Evolutionary conservation across 2,113 vertebrate genomes (phyloP).

Genomic region (Ophiodon elongatus): DNA sequence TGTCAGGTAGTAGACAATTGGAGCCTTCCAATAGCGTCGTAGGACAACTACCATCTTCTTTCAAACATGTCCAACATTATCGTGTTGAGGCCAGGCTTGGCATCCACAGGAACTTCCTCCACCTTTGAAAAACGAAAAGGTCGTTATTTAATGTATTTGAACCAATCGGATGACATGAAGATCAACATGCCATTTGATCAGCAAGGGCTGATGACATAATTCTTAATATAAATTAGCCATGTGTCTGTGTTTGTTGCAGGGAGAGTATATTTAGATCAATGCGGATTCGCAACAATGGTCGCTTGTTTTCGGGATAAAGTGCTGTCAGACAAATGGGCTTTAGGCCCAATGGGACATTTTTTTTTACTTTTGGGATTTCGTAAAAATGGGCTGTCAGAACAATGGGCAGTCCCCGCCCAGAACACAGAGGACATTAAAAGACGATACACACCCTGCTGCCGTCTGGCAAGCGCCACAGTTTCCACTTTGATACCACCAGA

Average conservation of each 20-base stretch:
- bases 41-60: conserved; percentile 43
- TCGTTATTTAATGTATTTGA: not conserved
- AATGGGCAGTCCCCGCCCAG: not conserved
- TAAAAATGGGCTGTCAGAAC: not conserved
- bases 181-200: not conserved
- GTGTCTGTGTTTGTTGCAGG: not conserved
- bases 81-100: conserved; percentile 34
- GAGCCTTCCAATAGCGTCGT: conserved; percentile 48
- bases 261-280: not conserved
- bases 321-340: not conserved
- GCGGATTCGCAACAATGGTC: not conserved
- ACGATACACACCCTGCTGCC: not conserved
- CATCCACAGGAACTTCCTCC: conserved; percentile 26
- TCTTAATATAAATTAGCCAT: not conserved
- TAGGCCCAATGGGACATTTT: not conserved
- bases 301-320: not conserved
- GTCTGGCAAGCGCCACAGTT: not conserved
- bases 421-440: not conserved
- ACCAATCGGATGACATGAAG: not conserved
- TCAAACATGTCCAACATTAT: conserved; percentile 44
- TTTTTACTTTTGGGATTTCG: not conserved
- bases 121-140: too few species aligned
- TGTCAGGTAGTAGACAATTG: conserved; percentile 51
- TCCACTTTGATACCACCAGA: not conserved
- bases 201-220: not conserved